These are phyloP conservation scores for Campoletis raptor DNA, from an alignment of 2,888 invertebrate genomes.

Conservation along the genomic window DNA sequence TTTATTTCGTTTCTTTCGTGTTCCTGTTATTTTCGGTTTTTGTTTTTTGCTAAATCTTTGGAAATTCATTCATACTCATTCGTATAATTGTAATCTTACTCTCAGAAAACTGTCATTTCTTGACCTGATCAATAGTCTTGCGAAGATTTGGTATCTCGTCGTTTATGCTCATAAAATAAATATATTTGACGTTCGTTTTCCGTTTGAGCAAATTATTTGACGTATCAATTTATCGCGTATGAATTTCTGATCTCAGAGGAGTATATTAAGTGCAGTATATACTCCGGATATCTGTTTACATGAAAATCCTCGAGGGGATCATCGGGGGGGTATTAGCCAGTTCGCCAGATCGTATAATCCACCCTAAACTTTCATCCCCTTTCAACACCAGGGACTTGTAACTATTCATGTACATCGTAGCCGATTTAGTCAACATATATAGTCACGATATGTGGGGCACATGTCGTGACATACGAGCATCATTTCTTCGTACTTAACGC, in stretches of 20 bases:
- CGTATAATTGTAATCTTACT: neutral
- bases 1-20: neutral
- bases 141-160: neutral
- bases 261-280: constrained; percentile 21
- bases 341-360: constrained; percentile 65
- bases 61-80: neutral
- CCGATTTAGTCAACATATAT: neutral
- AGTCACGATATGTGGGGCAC: constrained; percentile 59
- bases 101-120: neutral
- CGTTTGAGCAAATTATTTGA: constrained; percentile 26
- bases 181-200: constrained; percentile 21
- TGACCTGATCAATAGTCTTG: neutral
- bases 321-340: constrained; percentile 60
- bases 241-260: constrained; percentile 50
- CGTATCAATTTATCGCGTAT: constrained; percentile 55
- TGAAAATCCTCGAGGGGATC: constrained; percentile 54
- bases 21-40: neutral
- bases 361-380: constrained; percentile 62
- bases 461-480: constrained; percentile 72
- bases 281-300: constrained; percentile 58
- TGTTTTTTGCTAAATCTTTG: neutral
- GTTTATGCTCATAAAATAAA: neutral
- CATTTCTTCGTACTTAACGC: constrained; percentile 70
- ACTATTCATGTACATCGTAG: constrained; percentile 22
- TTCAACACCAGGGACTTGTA: constrained; percentile 35